Base-by-base conservation (phyloP, 2,113 vertebrate species). In the Anseranas semipalmata region DNA sequence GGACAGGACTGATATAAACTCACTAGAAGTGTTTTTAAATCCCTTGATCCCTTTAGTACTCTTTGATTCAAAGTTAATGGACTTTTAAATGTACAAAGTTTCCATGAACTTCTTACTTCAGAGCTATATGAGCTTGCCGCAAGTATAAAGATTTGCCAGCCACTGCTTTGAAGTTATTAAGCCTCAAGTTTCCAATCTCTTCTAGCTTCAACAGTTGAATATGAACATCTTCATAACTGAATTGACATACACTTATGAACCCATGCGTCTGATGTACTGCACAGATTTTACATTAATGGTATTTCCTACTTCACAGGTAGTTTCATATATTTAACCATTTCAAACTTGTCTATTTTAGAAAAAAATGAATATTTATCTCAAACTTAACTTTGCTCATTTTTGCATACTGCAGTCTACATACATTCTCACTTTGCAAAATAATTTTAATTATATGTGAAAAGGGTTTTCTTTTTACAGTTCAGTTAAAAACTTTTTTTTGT, bases 11-110 rank as follows among this genome's bases (percentile, higher is more conserved):
- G 55, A 88, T 58, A 73, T 8, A 89, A 89, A 91, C 79, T 85
- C 22, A 90, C 56, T 39, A 79, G 37, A 94, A 21, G 22, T 52
- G 46, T 52, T 67, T 95, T 90, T 48, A 93, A 79, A 43, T 82
- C 27, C 53, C 87, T 59, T 66, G 73, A 84, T 89, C 68, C 73
- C 45, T 85, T 96, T 80, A 77, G 21, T 59, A 77, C 9, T 83
- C 79, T 90, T 83, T 93, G 78, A 89, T 92, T 93, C 33, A 86
- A 73, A 89, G 83, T 88, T 86, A 96, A 90, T 33, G 46, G 45
- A 66, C 58, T 81, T 93, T 96, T 65, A 22, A 87, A 87, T 7
- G 46, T 39, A 92, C 60, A 63, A 88, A 92, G 68, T 91, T 96
- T 95, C 65, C 80, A 92, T 56, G 74, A 92, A 94, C 80, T 87